These are phyloP conservation scores for Ennomos erosarius DNA, from an alignment of 2,888 invertebrate species.

Conservation along the genomic window DNA sequence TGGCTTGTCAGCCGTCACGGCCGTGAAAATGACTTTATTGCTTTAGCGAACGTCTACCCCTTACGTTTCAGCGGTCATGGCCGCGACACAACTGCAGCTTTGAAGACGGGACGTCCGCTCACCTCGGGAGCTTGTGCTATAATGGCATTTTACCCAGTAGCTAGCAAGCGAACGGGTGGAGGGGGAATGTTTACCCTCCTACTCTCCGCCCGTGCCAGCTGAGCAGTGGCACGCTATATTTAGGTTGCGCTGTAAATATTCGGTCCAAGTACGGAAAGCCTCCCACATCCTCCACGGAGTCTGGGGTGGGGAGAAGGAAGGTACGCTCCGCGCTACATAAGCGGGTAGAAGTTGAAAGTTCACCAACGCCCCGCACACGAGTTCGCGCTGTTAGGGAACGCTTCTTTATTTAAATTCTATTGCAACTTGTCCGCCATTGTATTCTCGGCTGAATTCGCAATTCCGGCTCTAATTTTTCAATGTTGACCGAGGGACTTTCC, in stretches of 20 bases:
- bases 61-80: constrained; percentile 72
- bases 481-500: constrained; percentile 54
- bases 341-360: constrained; percentile 84
- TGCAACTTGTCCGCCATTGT: constrained; percentile 84
- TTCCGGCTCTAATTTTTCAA: constrained; percentile 72
- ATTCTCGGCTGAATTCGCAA: constrained; percentile 72
- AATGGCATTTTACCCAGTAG: constrained; percentile 68
- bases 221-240: constrained; percentile 84
- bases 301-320: constrained; percentile 42
- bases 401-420: constrained; percentile 84
- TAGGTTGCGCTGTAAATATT: constrained; percentile 85
- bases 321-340: constrained; percentile 60
- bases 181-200: constrained; percentile 77
- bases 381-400: constrained; percentile 76
- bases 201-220: constrained; percentile 75
- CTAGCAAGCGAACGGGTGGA: constrained; percentile 49
- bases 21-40: constrained; percentile 72
- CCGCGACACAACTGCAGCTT: constrained; percentile 61
- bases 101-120: constrained; percentile 68
- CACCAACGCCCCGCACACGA: constrained; percentile 77
- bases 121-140: constrained; percentile 67
- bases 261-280: constrained; percentile 80
- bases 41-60: constrained; percentile 67
- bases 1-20: constrained; percentile 56
- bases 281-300: constrained; percentile 46